Evolutionary conservation across 2,113 vertebrate species (phyloP).

Genomic region (Tragelaphus scriptus): DNA sequence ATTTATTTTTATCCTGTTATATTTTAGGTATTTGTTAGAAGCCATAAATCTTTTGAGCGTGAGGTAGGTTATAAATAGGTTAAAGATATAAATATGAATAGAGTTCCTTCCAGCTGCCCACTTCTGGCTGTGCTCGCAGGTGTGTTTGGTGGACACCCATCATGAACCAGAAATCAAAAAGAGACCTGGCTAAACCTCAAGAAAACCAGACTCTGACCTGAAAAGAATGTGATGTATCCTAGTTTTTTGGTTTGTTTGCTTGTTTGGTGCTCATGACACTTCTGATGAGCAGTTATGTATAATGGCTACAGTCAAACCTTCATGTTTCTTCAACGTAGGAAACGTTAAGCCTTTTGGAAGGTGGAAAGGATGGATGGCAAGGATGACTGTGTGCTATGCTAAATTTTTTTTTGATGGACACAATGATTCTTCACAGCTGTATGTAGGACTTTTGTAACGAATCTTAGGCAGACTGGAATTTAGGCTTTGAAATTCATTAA

Average conservation of each 20-base stretch:
- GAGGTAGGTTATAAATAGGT: slow-evolving; percentile 33
- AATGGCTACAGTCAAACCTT: not conserved
- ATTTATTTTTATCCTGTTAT: slow-evolving; percentile 34
- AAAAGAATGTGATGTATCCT: not conserved
- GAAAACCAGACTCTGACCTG: not conserved
- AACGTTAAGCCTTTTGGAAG: not conserved
- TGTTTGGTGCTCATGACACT: not conserved
- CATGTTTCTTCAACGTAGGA: not conserved
- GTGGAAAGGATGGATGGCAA: not conserved
- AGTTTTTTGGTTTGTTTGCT: not conserved
- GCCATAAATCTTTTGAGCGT: not conserved
- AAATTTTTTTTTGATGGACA: not conserved
- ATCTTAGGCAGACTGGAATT: not conserved
- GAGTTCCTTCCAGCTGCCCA: not conserved
- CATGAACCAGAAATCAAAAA: not conserved
- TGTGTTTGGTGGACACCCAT: not conserved
- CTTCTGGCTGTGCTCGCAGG: not conserved
- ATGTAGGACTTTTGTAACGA: not conserved
- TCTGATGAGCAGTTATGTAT: not conserved
- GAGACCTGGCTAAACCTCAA: not conserved
- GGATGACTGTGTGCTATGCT: not conserved
- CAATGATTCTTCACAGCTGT: not conserved
- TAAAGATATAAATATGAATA: not conserved
- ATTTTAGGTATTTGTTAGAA: slow-evolving; percentile 24
- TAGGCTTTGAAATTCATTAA: not conserved